Percentiles rank a stretch among this genome's conserved stretches.
Evolutionary conservation across 1,140 invertebrate species (phyloP).

Genomic region (Drosophila burlai): DNA sequence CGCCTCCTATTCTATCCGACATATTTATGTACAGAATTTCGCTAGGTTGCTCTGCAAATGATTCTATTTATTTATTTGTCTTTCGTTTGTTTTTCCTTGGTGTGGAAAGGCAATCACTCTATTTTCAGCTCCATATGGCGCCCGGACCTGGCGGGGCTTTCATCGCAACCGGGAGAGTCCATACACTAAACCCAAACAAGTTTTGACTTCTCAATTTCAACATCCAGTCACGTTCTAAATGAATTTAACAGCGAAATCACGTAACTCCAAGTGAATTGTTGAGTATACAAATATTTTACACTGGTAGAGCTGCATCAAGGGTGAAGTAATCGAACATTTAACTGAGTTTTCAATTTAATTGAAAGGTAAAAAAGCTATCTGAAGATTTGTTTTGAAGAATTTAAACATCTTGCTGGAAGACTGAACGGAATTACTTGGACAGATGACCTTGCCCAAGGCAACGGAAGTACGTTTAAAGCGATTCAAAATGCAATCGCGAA

Average conservation of each 20-base stretch:
- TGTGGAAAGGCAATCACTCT: slow-evolving; percentile 48
- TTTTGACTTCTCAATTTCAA: slow-evolving; percentile 1
- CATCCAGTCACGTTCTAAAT: slow-evolving; percentile 25
- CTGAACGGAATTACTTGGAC: no score
- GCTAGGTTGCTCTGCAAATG: slow-evolving; percentile 19
- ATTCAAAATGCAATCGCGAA: slow-evolving; percentile 1
- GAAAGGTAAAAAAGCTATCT: not conserved
- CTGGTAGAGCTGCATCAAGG: not conserved
- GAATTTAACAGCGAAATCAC: slow-evolving; percentile 18
- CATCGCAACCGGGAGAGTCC: no score
- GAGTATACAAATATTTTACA: not conserved
- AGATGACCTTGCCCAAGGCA: not conserved
- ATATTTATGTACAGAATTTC: slow-evolving; percentile 41
- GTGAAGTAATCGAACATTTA: not conserved
- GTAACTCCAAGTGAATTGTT: slow-evolving; percentile 22
- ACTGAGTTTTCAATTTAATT: not conserved
- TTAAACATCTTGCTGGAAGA: not conserved
- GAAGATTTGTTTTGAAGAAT: not conserved
- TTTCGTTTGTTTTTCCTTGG: slow-evolving; percentile 42
- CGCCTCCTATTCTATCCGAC: slow-evolving; percentile 29
- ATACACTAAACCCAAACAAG: slow-evolving; percentile 7
- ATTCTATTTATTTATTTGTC: slow-evolving; percentile 52
- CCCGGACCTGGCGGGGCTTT: slow-evolving; percentile 18
- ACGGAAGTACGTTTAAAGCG: not conserved
- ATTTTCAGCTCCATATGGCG: slow-evolving; percentile 47